Conservation (phyloP, 2,888 invertebrate genomes). For the Trichogramma evanescens region DNA sequence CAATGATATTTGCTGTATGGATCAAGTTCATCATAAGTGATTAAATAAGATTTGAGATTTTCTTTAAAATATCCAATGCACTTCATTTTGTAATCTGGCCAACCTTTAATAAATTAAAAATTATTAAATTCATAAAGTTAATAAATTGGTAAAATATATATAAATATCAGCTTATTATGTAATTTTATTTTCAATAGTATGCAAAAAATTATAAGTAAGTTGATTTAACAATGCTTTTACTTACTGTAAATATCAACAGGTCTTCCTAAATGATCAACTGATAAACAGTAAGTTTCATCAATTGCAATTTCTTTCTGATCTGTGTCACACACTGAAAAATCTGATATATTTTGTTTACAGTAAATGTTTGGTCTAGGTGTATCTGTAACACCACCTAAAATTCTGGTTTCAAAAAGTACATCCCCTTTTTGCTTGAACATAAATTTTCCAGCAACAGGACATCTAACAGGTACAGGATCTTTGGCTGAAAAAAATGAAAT, state of each 20-base stretch:
- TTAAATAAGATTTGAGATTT: conserved; percentile 90
- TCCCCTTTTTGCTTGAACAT: conserved; percentile 90
- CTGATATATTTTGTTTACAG: conserved; percentile 89
- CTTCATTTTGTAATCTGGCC: conserved; percentile 92
- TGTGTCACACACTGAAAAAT: conserved; percentile 90
- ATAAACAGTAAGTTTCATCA: conserved; percentile 91
- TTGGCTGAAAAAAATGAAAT: conserved; percentile 52
- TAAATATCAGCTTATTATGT: not conserved
- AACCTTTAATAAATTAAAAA: conserved; percentile 50
- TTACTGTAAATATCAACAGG: conserved; percentile 90
- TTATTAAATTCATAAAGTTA: not conserved
- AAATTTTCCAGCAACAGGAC: conserved; percentile 95
- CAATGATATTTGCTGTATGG: conserved; percentile 92
- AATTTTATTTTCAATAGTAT: not conserved
- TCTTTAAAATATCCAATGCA: conserved; percentile 98
- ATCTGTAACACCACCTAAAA: conserved; percentile 89
- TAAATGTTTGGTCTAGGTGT: conserved; percentile 88
- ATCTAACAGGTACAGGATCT: conserved; percentile 84
- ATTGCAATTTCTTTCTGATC: conserved; percentile 91
- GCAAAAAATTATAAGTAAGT: not conserved
- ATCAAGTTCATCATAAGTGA: conserved; percentile 93
- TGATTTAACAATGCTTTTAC: conserved; percentile 18
- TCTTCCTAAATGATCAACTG: conserved; percentile 90
- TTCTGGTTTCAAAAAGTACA: conserved; percentile 83
- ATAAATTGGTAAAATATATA: not conserved